phyloP scores from a whole-genome alignment of 2,797 vertebrate species.

The Naso thynnoides region DNA sequence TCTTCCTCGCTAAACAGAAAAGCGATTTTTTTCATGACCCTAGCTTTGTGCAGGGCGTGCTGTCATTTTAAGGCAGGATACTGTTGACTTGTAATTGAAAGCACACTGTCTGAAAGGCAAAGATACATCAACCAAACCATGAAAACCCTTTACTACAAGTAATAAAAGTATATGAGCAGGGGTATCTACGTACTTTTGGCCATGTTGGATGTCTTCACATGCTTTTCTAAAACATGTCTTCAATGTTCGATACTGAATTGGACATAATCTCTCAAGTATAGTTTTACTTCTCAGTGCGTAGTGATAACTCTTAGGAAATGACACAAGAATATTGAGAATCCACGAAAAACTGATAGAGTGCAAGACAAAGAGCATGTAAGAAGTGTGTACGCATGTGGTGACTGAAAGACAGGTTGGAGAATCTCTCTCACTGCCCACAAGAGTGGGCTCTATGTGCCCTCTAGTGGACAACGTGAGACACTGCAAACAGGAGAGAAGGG shows the following conservation, averaged over 20 bases:
- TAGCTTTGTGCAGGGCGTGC: neutral
- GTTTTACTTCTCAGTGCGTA: constrained; percentile 38
- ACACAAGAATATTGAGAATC: constrained; percentile 46
- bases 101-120: neutral
- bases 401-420: neutral
- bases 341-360: constrained; percentile 29
- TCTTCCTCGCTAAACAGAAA: neutral
- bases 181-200: constrained; percentile 10
- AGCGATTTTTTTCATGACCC: neutral
- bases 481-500: constrained; percentile 39
- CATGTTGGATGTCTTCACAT: constrained; percentile 5
- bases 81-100: constrained; percentile 5
- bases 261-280: constrained; percentile 31
- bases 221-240: constrained; percentile 27
- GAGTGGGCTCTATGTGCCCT: constrained; percentile 64
- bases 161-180: neutral
- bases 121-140: neutral
- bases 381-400: constrained; percentile 31
- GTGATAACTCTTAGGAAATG: constrained; percentile 35
- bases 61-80: neutral
- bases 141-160: neutral
- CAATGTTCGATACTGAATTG: constrained; percentile 10
- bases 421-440: neutral
- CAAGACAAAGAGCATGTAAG: constrained; percentile 41
- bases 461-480: constrained; percentile 60